Evolutionary conservation across 1,140 invertebrate genomes (phyloP), one percentile per base, ranked within the genome.

Genomic region (Idris sp.): DNA sequence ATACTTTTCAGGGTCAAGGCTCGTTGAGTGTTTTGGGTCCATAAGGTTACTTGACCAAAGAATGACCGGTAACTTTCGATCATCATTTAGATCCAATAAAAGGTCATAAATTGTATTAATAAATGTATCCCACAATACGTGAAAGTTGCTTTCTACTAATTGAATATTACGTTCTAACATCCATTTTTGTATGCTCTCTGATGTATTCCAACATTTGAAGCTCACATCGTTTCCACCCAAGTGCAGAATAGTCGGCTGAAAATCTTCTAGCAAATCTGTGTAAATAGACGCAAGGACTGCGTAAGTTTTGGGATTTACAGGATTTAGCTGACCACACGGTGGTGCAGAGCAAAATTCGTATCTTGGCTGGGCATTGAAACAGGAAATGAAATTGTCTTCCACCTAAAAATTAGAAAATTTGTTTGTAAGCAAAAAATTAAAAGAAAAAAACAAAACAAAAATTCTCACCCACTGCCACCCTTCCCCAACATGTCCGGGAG

Each of bases 221-320:
- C 90, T 92, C 0, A 94, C 93, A 80, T 96, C 94, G 80, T 96
- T 94, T 0, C 94, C 95, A 13, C 95, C 94, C 93, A 96, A 95
- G 78, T 96, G 94, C 82, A 96, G 95, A 0, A 95, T 85, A 77
- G 94, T 92, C 0, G 92, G 90, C 13, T 90, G 59, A 78, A 94
- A 93, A 15, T 88, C 84, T 73, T 88, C 83, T 9, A 90, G 83
- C 90, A 93, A 91, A 38, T 93, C 92, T 1, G 71, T 75, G 74
- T 92, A 93, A 41, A 93, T 90, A 67, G 92, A 90, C 78, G 90
- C 89, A 7, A 96, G 81, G 9, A 92, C 88, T 18, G 92, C 86
- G 72, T 95, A 96, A 41, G 95, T 86, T 33, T 89, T 88, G 0
- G 92, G 89, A 71, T 91, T 91, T 0, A 91, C 91, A 0, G 93